Conservation (phyloP, 2,113 vertebrate species). For the Athene noctua region DNA sequence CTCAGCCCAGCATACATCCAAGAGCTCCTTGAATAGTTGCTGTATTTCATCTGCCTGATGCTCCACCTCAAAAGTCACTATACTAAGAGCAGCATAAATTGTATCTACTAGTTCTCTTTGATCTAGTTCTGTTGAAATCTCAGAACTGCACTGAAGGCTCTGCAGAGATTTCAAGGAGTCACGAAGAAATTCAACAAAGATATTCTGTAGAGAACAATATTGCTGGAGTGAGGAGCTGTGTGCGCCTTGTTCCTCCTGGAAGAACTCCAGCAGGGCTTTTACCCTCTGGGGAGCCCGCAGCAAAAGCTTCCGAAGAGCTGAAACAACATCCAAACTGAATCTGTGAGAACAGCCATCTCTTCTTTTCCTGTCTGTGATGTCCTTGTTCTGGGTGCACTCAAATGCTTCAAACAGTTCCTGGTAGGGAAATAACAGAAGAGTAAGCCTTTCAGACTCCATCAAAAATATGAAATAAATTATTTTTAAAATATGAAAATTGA, state of each 20-base stretch:
- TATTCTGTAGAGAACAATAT: conserved; percentile 71
- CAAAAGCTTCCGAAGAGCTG: conserved; percentile 79
- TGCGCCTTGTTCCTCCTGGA: conserved; percentile 65
- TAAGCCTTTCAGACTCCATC: neutral
- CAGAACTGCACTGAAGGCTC: conserved; percentile 30
- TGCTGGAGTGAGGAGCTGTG: neutral
- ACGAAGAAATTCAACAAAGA: conserved; percentile 81
- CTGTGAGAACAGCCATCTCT: conserved; percentile 18
- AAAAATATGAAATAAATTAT: neutral
- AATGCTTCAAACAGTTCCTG: conserved; percentile 87
- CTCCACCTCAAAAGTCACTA: conserved; percentile 76
- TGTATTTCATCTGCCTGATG: conserved; percentile 70
- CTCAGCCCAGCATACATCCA: conserved; percentile 75
- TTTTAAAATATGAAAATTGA: neutral
- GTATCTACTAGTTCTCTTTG: conserved; percentile 67
- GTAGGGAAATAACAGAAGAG: neutral
- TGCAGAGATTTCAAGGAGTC: conserved; percentile 70
- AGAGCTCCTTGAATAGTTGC: conserved; percentile 81
- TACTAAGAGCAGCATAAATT: conserved; percentile 78
- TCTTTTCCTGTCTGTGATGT: conserved; percentile 22
- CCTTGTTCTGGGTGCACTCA: conserved; percentile 52
- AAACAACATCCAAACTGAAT: conserved; percentile 74
- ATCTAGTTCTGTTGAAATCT: conserved; percentile 1
- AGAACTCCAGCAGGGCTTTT: conserved; percentile 80
- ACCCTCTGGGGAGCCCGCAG: conserved; percentile 76